Evolutionary conservation across 2,888 invertebrate species (phyloP).

Genomic region (Clanis bilineata): DNA sequence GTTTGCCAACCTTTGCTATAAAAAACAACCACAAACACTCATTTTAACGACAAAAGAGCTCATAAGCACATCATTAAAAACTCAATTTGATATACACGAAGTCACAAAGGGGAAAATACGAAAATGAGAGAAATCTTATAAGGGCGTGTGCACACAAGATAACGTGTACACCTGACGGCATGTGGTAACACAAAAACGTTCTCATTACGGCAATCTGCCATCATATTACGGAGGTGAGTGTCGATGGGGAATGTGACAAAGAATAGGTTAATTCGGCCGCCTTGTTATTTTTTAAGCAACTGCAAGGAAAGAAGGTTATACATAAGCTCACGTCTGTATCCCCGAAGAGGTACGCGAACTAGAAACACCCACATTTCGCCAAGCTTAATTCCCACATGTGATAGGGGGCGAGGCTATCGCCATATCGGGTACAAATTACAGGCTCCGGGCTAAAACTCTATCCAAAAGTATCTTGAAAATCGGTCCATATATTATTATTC

Average conservation of each 20-base stretch:
- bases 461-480: too few relatives aligned
- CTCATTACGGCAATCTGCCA: neutral
- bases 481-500: too few relatives aligned
- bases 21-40: neutral
- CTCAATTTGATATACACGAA: slow-evolving; percentile 2
- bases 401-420: too few relatives aligned
- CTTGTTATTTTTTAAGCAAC: too few relatives aligned
- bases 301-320: too few relatives aligned
- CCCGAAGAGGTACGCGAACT: too few relatives aligned
- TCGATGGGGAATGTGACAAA: neutral
- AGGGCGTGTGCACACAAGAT: neutral
- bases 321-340: too few relatives aligned
- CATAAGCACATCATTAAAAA: neutral
- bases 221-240: neutral
- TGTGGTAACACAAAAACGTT: slow-evolving; percentile 5
- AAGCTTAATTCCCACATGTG: too few relatives aligned
- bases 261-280: neutral
- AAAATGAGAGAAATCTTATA: neutral
- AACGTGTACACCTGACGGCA: neutral
- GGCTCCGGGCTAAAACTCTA: too few relatives aligned
- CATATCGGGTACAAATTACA: too few relatives aligned
- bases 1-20: too few relatives aligned
- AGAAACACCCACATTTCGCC: too few relatives aligned
- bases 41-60: neutral
- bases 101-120: neutral